Base-by-base conservation (phyloP, 2,888 invertebrate genomes). In the Lasioglossum figueresi region DNA sequence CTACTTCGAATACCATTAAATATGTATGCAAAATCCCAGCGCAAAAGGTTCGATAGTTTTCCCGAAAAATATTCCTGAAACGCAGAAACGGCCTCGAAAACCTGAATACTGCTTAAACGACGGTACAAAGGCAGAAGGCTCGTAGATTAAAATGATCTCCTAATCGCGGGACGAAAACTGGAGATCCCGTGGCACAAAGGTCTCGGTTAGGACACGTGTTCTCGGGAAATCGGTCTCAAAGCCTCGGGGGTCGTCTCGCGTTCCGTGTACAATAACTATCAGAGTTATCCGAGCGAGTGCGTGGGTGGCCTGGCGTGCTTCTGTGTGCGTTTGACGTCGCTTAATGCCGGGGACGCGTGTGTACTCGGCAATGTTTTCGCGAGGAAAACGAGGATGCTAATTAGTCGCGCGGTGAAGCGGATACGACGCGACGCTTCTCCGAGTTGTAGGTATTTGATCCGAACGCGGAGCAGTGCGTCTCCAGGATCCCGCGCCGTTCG, bases 341-440 rank as follows among this genome's bases (percentile, higher is more conserved):
- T 66, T 34, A 66, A 66, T 31, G 19, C 34, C 66, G 68, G 27
- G 27, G 59, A 4, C 56, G 66, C 31, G 31, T 63, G 72, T 77
- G 81, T 45, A 76, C 76, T 37, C 78, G 43, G 63, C 45, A 43
- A 79, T 87, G 85, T 88, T 88, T 85, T 73, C 83, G 73, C 76
- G 74, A 52, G 81, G 84, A 80, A 84, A 84, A 82, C 82, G 76
- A 72, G 87, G 77, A 83, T 87, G 88, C 81, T 87, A 88, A 88
- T 88, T 88, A 87, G 83, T 81, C 77, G 79, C 45, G 74, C 77
- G 66, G 40, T 66, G 34, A 34, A 66, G 34, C 66, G 66, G 66
- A 66, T 66, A 19, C 34, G 2, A 23, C 8, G 66, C 66, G 63
- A 31, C 63, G 27, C 31, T 31, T 27, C 31, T 63, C 31, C 63